Evolutionary conservation across 1,140 invertebrate species (phyloP), one percentile per base, ranked within the genome.

Genomic region (Microplitis demolitor): DNA sequence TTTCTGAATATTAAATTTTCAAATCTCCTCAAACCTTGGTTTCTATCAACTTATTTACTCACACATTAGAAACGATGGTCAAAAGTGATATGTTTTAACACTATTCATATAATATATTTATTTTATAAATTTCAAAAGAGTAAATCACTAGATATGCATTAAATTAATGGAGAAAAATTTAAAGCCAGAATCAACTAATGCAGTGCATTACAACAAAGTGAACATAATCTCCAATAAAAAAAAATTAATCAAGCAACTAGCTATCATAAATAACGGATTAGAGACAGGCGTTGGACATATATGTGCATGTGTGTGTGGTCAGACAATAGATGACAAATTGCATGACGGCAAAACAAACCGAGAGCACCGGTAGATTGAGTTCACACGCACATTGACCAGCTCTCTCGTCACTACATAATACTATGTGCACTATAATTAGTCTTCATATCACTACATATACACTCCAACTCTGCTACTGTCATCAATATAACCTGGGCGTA

Each of bases 271-370:
- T 83, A 83, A 83, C 80, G 77, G 78, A 80, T 77, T 71, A 74
- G 51, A 39, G 69, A 67, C 62, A 58, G 64, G 66, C 13, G 6
- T 13, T 50, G 39, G 39, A 45, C 39, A 45, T 45, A 11, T 56
- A 63, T 58, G 61, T 66, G 73, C 11, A 11, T 56, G 67, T 58
- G 61, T 66, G 73, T 72, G 71, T 50, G 75, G 69, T 77, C 80
- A 67, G 80, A 84, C 81, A 84, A 83, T 83, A 79, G 82, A 82
- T 84, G 83, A 84, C 81, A 84, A 83, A 84, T 84, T 81, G 80
- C 72, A 72, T 69, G 72, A 76, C 79, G 76, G 80, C 78, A 80
- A 83, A 83, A 83, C 82, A 81, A 83, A 82, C 82, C 72, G 74
- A 60, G 54, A 8, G 72, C 66, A 77, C 24, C 24, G 24, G 76